Evolutionary conservation across 2,797 vertebrate species (phyloP), one percentile per base, ranked within the genome.

Genomic region (Eleutherodactylus coqui): DNA sequence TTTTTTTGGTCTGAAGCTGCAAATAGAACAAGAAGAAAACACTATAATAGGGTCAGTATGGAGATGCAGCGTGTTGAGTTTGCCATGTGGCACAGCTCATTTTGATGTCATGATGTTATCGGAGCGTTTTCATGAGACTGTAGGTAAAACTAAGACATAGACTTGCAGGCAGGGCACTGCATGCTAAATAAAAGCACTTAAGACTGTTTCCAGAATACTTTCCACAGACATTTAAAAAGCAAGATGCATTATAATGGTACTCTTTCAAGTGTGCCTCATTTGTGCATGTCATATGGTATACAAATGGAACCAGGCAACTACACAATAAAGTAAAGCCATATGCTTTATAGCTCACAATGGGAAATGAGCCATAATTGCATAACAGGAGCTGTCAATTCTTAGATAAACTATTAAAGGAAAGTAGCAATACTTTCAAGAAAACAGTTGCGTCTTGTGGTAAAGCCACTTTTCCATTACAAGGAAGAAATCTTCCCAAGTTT

Each of bases 291-390:
- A 72, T 72, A 38, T 73, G 70, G 70, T 73, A 43, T 41, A 73
- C 43, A 72, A 82, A 55, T 27, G 11, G 24, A 51, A 36, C 45
- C 14, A 10, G 19, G 41, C 43, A 21, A 21, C 8, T 51, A 69
- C 45, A 72, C 45, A 73, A 51, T 51, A 72, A 53, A 53, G 16
- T 70, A 36, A 53, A 82, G 32, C 64, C 64, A 70, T 81, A 70
- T 82, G 47, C 24, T 53, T 51, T 82, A 70, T 47, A 69, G 64
- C 32, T 27, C 32, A 16, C 32, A 55, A 55, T 58, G 51, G 75
- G 34, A 77, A 77, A 41, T 77, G 1, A 36, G 29, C 32, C 51
- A 32, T n/a, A 55, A 77, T 77, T 36, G 14, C 27, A 36, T 55
- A 58, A 55, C 58, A 55, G 5, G 19, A 38, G 51, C 24, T 73